Conservation (phyloP, 2,113 vertebrate genomes). For the Solenodon paradoxus region DNA sequence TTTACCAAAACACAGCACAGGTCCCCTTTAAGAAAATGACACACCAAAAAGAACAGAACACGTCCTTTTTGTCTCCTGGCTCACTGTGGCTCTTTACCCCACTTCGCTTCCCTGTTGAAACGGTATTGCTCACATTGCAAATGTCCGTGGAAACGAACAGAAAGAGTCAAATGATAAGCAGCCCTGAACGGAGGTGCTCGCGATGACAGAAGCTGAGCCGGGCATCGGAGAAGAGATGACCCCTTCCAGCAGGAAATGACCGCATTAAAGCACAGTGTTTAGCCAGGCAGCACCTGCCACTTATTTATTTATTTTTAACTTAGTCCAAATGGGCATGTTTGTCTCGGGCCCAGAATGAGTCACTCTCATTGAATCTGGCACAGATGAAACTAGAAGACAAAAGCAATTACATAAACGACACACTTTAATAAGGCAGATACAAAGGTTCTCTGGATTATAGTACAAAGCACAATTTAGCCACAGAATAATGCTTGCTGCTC, state of each 20-base stretch:
- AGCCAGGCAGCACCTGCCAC: constrained; percentile 83
- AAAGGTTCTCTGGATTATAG: constrained; percentile 86
- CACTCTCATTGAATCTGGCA: constrained; percentile 83
- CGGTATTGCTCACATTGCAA: background rate
- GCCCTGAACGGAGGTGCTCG: background rate
- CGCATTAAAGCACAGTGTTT: constrained; percentile 68
- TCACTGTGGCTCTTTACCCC: background rate
- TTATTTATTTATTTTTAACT: constrained; percentile 81
- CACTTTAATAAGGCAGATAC: constrained; percentile 84
- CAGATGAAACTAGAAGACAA: constrained; percentile 81
- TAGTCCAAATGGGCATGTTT: constrained; percentile 81
- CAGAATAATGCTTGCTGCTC: constrained; percentile 85
- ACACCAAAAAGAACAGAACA: background rate
- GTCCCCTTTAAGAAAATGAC: background rate
- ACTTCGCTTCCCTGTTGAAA: background rate
- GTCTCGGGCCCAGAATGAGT: constrained; percentile 83
- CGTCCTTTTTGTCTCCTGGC: background rate
- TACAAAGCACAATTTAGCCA: constrained; percentile 89
- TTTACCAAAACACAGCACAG: too few species aligned
- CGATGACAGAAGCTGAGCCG: background rate
- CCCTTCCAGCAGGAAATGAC: constrained; percentile 68
- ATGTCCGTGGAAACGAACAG: background rate
- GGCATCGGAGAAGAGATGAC: background rate
- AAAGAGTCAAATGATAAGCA: background rate
- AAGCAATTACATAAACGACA: constrained; percentile 87